These are phyloP conservation scores for Litoditis marina DNA, from an alignment of 2,888 invertebrate genomes.

Conservation along the genomic window DNA sequence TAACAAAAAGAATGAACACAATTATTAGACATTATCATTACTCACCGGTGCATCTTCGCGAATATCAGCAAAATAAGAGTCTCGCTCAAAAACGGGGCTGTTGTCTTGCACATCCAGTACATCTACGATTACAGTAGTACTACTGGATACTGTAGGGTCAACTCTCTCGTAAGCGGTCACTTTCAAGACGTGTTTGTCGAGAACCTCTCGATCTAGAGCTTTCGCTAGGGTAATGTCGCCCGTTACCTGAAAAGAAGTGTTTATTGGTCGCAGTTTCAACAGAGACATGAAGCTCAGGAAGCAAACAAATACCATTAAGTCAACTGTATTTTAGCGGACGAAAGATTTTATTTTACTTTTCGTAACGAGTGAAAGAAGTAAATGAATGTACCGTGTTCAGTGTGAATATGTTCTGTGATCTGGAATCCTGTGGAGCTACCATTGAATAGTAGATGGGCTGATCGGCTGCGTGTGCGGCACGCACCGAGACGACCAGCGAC, in stretches of 20 bases:
- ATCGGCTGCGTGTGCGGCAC: conserved; percentile 47
- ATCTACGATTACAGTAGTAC: conserved; percentile 69
- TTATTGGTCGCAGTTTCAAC: no score
- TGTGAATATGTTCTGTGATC: conserved; percentile 47
- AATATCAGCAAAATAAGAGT: conserved; percentile 82
- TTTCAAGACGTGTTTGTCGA: conserved; percentile 57
- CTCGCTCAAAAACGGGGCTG: conserved; percentile 84
- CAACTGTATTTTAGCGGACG: no score
- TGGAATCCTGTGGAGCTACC: conserved; percentile 57
- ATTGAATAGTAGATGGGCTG: conserved; percentile 57
- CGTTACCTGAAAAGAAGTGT: conserved; percentile 30
- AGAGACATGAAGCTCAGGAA: no score
- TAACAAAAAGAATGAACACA: not conserved
- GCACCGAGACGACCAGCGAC: conserved; percentile 42
- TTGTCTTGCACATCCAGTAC: conserved; percentile 94
- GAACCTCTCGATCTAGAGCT: conserved; percentile 54
- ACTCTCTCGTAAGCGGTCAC: conserved; percentile 57
- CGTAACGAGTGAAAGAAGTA: not conserved
- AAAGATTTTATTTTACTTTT: no score
- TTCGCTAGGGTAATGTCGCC: conserved; percentile 57
- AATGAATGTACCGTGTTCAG: conserved; percentile 39
- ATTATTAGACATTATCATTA: not conserved
- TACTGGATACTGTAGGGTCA: conserved; percentile 53
- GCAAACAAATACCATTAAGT: no score
- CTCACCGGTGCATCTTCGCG: conserved; percentile 73